A percentile compares a stretch with the other conserved stretches of the same genome.
Conservation (phyloP, 2,888 invertebrate species). For the Lysandra bellargus region DNA sequence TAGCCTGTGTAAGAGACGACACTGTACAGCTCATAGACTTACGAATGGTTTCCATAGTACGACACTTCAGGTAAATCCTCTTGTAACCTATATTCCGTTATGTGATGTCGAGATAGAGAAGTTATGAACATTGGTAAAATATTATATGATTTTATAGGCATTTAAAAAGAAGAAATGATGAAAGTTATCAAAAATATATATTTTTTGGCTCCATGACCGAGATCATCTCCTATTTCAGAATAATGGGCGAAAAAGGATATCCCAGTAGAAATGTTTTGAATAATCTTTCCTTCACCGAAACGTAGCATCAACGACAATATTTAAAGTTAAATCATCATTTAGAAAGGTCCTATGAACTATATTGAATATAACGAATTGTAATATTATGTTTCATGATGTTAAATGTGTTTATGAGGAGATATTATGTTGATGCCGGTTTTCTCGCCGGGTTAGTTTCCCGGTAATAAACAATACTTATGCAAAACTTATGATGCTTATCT, state of each 20-base stretch:
- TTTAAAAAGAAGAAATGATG: not conserved
- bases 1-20: constrained; percentile 97
- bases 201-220: not conserved
- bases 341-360: too few relatives aligned
- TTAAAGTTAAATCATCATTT: not conserved
- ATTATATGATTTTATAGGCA: not conserved
- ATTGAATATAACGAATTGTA: too few relatives aligned
- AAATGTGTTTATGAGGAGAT: too few relatives aligned
- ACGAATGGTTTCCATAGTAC: constrained; percentile 94
- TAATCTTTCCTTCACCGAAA: not conserved
- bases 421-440: too few relatives aligned
- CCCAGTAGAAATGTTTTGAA: not conserved
- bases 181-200: not conserved
- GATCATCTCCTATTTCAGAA: not conserved
- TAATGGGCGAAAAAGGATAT: constrained; percentile 18
- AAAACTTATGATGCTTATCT: too few relatives aligned
- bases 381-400: too few relatives aligned
- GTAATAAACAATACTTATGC: too few relatives aligned
- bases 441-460: too few relatives aligned
- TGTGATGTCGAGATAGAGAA: not conserved
- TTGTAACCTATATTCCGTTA: too few relatives aligned
- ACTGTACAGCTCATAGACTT: constrained; percentile 96
- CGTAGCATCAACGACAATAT: not conserved
- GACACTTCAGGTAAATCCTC: constrained; percentile 89
- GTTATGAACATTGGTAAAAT: not conserved